Evolutionary conservation across 2,888 invertebrate species (phyloP).

Genomic region (Plemyria rubiginata): DNA sequence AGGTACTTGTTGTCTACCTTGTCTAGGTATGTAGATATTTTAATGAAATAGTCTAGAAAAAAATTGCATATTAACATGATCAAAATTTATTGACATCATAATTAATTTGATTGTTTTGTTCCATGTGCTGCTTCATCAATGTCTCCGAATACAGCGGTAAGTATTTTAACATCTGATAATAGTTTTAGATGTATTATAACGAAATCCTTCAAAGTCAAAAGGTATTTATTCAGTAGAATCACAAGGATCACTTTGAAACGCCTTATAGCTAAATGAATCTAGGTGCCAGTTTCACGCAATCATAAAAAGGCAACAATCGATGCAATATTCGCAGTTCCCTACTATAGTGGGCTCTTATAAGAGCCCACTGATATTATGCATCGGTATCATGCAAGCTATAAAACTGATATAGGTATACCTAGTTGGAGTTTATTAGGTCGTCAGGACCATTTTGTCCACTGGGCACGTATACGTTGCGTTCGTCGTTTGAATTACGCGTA

Average conservation of each 20-base stretch:
- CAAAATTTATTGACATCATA: not conserved
- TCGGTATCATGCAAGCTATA: conserved; percentile 52
- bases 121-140: conserved; percentile 69
- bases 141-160: conserved; percentile 68
- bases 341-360: conserved; percentile 30
- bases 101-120: conserved; percentile 58
- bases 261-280: no score
- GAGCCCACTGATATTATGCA: conserved; percentile 44
- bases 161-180: conserved; percentile 44
- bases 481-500: conserved; percentile 80
- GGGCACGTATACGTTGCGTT: conserved; percentile 74
- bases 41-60: conserved; percentile 5
- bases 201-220: no score
- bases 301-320: not conserved
- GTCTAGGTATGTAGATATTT: conserved; percentile 60
- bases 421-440: conserved; percentile 75
- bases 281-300: no score
- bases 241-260: no score
- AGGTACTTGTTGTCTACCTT: conserved; percentile 78
- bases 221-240: no score
- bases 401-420: conserved; percentile 63
- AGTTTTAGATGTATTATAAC: not conserved
- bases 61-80: not conserved
- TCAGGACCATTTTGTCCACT: conserved; percentile 70
- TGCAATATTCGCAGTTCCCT: not conserved